These are phyloP conservation scores for Margarornis squamiger DNA, from an alignment of 2,797 vertebrate genomes.

Conservation along the genomic window DNA sequence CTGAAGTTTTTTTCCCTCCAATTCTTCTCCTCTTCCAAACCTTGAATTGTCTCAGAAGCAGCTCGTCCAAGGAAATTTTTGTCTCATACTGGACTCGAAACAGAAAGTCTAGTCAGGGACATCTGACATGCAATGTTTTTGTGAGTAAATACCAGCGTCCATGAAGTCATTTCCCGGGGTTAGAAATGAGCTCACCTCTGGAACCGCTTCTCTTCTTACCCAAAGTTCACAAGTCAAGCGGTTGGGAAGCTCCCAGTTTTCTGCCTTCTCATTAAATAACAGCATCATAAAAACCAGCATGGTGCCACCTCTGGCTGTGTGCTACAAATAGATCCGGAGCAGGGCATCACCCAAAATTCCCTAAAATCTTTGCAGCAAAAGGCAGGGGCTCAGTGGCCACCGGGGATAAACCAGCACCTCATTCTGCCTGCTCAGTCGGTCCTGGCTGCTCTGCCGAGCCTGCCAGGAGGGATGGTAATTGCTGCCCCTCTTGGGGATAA, in stretches of 20 bases:
- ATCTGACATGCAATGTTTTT: conserved; percentile 70
- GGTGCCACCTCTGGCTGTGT: background rate
- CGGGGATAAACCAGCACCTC: background rate
- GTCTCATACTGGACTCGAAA: conserved; percentile 73
- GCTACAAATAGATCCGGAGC: rapidly evolving
- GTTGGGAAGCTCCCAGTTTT: conserved; percentile 11
- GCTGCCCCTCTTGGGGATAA: background rate
- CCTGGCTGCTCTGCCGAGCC: background rate
- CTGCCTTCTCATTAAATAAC: background rate
- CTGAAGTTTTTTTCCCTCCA: background rate
- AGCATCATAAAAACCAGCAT: background rate
- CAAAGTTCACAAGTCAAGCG: conserved; percentile 49
- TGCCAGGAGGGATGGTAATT: background rate
- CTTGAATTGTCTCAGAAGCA: conserved; percentile 53
- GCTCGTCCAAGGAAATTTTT: conserved; percentile 77
- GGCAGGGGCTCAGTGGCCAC: background rate
- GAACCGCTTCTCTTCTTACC: conserved; percentile 45
- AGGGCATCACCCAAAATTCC: background rate
- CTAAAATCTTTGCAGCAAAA: background rate
- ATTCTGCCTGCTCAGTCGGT: background rate
- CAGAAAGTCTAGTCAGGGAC: conserved; percentile 77
- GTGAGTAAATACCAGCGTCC: conserved; percentile 73
- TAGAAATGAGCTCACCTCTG: conserved; percentile 67
- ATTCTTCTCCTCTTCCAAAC: conserved; percentile 12
- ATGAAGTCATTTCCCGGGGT: conserved; percentile 76